Percentiles rank a stretch among this genome's conserved stretches.
These are phyloP conservation scores for Fukomys damarensis DNA, from an alignment of 2,113 vertebrate species.

Conservation along the genomic window DNA sequence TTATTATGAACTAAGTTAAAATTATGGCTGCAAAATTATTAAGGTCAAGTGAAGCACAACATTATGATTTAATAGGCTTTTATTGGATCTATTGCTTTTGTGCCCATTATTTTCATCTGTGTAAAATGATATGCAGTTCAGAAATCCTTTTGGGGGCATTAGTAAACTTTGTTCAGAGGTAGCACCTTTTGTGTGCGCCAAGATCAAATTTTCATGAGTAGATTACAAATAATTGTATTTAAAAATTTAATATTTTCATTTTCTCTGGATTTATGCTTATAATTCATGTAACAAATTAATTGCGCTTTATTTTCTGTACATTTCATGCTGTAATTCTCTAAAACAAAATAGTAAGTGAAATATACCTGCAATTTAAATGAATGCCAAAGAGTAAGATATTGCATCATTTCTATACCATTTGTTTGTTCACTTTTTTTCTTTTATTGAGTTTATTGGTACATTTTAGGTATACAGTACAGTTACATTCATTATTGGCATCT, in stretches of 20 bases:
- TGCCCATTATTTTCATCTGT: constrained; percentile 50
- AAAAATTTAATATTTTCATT: constrained; percentile 70
- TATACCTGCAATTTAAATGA: neutral
- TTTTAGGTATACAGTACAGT: too few relatives aligned
- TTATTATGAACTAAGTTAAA: constrained; percentile 66
- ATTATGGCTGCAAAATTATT: constrained; percentile 60
- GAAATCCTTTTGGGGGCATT: constrained; percentile 15
- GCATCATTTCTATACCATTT: neutral
- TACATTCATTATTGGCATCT: too few relatives aligned
- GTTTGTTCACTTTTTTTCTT: too few relatives aligned
- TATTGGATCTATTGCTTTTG: constrained; percentile 46
- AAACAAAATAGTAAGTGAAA: neutral
- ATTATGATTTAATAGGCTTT: constrained; percentile 67
- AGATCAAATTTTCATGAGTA: constrained; percentile 70
- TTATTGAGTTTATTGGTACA: too few relatives aligned
- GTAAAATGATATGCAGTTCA: neutral
- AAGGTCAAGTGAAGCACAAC: constrained; percentile 65
- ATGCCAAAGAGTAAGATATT: neutral
- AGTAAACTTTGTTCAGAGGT: constrained; percentile 60
- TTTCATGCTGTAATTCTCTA: constrained; percentile 66
- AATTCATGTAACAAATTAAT: constrained; percentile 63
- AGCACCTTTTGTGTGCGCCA: constrained; percentile 68
- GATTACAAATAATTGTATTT: constrained; percentile 69
- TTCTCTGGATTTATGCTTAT: constrained; percentile 65
- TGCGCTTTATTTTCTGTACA: constrained; percentile 63